Evolutionary conservation across 2,113 vertebrate species (phyloP).

Genomic region (Diadophis punctatus): DNA sequence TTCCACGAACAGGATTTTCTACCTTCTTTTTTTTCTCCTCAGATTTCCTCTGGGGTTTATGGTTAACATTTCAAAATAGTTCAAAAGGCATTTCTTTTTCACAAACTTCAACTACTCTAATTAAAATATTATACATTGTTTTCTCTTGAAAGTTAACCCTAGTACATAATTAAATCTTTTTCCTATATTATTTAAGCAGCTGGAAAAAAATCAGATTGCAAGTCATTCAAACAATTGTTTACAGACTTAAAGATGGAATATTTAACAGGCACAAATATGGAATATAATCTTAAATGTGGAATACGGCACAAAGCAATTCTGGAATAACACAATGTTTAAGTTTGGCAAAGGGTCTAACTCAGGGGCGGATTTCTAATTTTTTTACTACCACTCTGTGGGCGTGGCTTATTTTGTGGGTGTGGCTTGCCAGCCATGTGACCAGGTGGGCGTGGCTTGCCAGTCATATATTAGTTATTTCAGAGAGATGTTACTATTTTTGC

Average conservation of each 20-base stretch:
- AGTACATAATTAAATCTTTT: not conserved
- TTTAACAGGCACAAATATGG: not conserved
- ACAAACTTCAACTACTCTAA: conserved; percentile 29
- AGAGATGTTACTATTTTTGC: no score
- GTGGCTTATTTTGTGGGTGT: no score
- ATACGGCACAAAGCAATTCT: not conserved
- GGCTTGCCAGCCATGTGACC: no score
- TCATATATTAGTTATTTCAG: no score
- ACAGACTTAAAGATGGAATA: not conserved
- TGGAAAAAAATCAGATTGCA: not conserved
- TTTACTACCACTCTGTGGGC: no score
- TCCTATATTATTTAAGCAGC: not conserved
- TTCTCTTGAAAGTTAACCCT: conserved; percentile 20
- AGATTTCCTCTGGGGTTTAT: conserved; percentile 19
- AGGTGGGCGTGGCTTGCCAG: no score
- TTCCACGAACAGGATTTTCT: conserved; percentile 66
- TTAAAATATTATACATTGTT: conserved; percentile 18
- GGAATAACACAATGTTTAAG: not conserved
- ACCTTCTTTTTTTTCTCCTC: conserved; percentile 48
- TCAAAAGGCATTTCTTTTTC: conserved; percentile 38
- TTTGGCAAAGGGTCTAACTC: not conserved
- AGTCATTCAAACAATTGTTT: not conserved
- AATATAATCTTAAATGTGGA: not conserved
- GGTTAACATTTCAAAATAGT: conserved; percentile 48
- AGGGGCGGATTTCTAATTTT: no score